A percentile compares a stretch with the other conserved stretches of the same genome.
These are phyloP conservation scores for Flexamia atlantica DNA, from an alignment of 2,888 invertebrate genomes.

Conservation along the genomic window DNA sequence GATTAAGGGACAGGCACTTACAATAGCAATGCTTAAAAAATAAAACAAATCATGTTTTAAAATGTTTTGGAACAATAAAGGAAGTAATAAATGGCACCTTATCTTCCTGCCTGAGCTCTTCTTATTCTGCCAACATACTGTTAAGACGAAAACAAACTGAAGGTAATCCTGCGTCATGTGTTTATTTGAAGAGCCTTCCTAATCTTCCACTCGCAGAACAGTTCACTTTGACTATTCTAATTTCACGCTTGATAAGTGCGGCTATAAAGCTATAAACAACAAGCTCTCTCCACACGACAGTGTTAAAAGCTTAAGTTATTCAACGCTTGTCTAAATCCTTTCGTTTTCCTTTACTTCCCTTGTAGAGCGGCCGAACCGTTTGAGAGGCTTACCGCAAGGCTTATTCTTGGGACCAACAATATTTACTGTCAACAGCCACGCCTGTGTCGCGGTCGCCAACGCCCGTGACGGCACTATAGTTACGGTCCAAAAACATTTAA, in stretches of 20 bases:
- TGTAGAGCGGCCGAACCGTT: conserved; percentile 25
- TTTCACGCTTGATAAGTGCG: conserved; percentile 36
- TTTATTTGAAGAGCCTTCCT: neutral
- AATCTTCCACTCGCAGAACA: conserved; percentile 33
- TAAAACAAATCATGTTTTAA: neutral
- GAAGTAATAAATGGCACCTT: conserved; percentile 2
- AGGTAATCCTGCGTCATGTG: neutral
- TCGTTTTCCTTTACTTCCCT: conserved; percentile 38
- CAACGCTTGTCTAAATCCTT: conserved; percentile 50
- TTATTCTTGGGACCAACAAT: conserved; percentile 53
- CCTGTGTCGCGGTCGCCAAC: neutral
- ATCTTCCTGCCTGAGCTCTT: neutral
- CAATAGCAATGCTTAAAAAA: neutral
- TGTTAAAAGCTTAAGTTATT: conserved; percentile 32
- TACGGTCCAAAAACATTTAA: no score
- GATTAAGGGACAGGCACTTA: no score
- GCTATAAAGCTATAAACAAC: conserved; percentile 3
- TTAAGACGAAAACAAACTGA: conserved; percentile 15
- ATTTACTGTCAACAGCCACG: conserved; percentile 55
- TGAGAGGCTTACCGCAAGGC: conserved; percentile 52
- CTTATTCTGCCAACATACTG: neutral
- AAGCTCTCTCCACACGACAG: neutral
- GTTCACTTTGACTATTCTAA: conserved; percentile 33
- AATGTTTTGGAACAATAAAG: neutral
- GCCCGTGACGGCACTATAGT: neutral